phyloP scores from a whole-genome alignment of 2,113 vertebrate species.

The Symphodus melops region DNA sequence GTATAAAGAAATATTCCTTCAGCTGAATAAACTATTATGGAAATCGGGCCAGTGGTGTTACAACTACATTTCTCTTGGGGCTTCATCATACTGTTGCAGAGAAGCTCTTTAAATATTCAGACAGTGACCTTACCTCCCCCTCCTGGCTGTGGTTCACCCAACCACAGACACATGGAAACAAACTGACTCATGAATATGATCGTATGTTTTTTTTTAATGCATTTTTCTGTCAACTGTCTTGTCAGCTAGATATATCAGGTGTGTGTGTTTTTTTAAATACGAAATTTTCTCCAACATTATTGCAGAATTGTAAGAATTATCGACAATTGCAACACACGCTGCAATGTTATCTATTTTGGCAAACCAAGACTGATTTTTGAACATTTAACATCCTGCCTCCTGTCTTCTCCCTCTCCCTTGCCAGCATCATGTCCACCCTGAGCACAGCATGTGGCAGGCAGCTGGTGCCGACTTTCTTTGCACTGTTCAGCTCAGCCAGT shows the following conservation, averaged over 20 bases:
- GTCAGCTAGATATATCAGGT: not conserved
- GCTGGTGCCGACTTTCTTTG: constrained; percentile 74
- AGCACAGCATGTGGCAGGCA: constrained; percentile 52
- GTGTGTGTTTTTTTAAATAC: not conserved
- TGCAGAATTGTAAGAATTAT: not conserved
- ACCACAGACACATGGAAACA: constrained; percentile 6
- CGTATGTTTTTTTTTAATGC: constrained; percentile 1
- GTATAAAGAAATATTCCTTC: not conserved
- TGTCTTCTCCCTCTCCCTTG: constrained; percentile 36
- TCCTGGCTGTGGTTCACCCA: constrained; percentile 5
- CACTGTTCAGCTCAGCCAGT: constrained; percentile 38
- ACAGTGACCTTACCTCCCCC: not conserved
- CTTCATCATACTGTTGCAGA: constrained; percentile 23
- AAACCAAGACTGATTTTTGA: constrained; percentile 18
- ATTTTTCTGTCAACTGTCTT: not conserved
- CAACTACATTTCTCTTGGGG: constrained; percentile 9
- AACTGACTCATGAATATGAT: not conserved
- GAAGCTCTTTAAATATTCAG: constrained; percentile 20
- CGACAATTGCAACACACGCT: not conserved
- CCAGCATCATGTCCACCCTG: constrained; percentile 42
- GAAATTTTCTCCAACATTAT: not conserved
- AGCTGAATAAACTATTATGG: constrained; percentile 16
- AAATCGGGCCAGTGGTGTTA: constrained; percentile 24
- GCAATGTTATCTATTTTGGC: not conserved
- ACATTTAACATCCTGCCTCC: constrained; percentile 39